These are phyloP conservation scores for Caenorhabditis sulstoni DNA, from an alignment of 2,888 invertebrate genomes.

Conservation along the genomic window DNA sequence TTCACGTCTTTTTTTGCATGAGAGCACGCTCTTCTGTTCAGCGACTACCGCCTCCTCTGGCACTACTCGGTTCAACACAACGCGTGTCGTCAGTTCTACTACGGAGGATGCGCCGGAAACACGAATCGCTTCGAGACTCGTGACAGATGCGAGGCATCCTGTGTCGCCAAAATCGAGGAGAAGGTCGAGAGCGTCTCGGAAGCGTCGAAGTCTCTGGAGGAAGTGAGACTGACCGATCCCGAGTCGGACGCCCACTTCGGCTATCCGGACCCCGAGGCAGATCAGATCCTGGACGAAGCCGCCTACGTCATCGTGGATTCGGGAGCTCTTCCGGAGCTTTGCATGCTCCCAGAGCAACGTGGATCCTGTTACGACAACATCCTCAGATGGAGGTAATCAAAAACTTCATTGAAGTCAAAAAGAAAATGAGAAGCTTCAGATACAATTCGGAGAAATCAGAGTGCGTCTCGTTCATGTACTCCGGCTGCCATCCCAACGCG, in stretches of 20 bases:
- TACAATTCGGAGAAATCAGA: conserved; percentile 85
- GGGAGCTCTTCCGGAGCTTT: conserved; percentile 72
- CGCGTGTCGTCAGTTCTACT: conserved; percentile 73
- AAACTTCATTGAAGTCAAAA: neutral
- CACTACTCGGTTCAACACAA: conserved; percentile 41
- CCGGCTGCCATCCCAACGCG: conserved; percentile 92
- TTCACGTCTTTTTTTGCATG: neutral
- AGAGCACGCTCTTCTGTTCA: conserved; percentile 3
- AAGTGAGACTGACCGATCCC: conserved; percentile 35
- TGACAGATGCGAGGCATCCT: conserved; percentile 72
- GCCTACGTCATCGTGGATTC: conserved; percentile 35
- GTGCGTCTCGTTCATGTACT: conserved; percentile 88
- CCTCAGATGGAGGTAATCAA: conserved; percentile 67
- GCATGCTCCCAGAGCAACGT: conserved; percentile 74
- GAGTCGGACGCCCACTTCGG: conserved; percentile 29
- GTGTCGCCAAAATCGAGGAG: conserved; percentile 54
- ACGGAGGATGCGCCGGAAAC: conserved; percentile 79
- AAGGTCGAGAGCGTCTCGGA: conserved; percentile 38
- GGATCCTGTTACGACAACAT: conserved; percentile 76
- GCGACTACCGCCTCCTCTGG: conserved; percentile 46
- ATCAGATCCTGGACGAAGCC: conserved; percentile 24
- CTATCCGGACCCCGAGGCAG: conserved; percentile 26
- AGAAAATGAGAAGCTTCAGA: conserved; percentile 30
- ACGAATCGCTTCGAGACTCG: conserved; percentile 74
- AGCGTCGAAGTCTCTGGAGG: conserved; percentile 35